phyloP scores from a whole-genome alignment of 64 coral and sea anemone genomes.

The Astreopora myriophthalma region DNA sequence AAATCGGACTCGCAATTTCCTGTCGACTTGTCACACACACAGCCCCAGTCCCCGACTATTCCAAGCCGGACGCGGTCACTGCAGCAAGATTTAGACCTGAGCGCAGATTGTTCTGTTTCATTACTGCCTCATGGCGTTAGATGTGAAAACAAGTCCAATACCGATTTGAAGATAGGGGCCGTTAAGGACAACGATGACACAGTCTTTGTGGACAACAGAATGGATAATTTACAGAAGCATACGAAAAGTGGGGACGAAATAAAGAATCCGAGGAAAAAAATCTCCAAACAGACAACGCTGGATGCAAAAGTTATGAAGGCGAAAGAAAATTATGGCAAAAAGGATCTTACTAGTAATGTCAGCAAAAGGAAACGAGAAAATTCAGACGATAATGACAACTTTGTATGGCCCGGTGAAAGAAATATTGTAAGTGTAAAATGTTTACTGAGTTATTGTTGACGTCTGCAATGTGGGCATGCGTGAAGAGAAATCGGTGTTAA shows the following conservation, averaged over 20 bases:
- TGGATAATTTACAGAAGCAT: not conserved
- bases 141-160: not conserved
- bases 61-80: constrained; percentile 19
- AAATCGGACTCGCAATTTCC: constrained; percentile 27
- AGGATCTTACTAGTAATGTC: not conserved
- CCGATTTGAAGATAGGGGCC: not conserved
- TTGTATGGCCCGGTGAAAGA: not conserved
- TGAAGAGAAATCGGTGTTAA: too few species aligned
- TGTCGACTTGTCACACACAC: not conserved
- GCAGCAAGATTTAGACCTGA: constrained; percentile 17
- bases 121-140: constrained; percentile 46
- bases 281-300: not conserved
- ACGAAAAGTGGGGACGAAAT: not conserved
- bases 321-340: not conserved
- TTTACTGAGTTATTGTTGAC: not conserved
- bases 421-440: not conserved
- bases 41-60: constrained; percentile 44
- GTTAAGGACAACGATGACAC: not conserved
- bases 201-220: not conserved
- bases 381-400: constrained; percentile 38
- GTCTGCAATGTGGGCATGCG: too few species aligned
- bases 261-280: not conserved
- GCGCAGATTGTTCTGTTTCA: constrained; percentile 42
- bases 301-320: not conserved
- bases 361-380: constrained; percentile 68